These are phyloP conservation scores for Linnaemya tessellans DNA, from an alignment of 2,888 invertebrate genomes.

Conservation along the genomic window DNA sequence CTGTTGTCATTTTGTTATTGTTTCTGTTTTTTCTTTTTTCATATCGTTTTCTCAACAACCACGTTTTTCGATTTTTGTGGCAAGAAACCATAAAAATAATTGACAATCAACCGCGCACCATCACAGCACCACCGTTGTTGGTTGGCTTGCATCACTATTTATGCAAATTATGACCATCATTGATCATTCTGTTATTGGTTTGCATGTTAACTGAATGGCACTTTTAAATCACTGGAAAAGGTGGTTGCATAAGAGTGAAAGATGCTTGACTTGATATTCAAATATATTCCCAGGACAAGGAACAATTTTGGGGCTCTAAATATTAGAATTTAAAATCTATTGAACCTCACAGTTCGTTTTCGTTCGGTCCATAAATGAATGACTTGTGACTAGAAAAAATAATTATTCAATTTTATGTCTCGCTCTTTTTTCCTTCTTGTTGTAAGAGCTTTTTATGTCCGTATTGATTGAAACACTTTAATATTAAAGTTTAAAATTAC, in stretches of 20 bases:
- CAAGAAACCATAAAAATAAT: conserved; percentile 50
- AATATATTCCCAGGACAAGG: neutral
- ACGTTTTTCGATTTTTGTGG: conserved; percentile 61
- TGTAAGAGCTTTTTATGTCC: too few relatives aligned
- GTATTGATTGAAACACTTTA: too few relatives aligned
- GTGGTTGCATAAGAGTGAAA: too few relatives aligned
- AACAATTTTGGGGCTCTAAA: neutral
- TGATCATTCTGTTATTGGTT: conserved; percentile 52
- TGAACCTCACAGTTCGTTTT: too few relatives aligned
- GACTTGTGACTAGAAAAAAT: too few relatives aligned
- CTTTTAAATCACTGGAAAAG: neutral
- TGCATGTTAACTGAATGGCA: conserved; percentile 18
- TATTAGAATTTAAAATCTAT: too few relatives aligned
- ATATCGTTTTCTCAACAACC: conserved; percentile 50
- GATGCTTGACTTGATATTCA: neutral
- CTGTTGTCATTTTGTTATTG: neutral
- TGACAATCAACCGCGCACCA: conserved; percentile 51
- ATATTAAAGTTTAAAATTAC: too few relatives aligned
- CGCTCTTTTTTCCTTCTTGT: too few relatives aligned
- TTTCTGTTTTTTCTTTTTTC: neutral
- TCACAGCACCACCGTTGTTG: conserved; percentile 53
- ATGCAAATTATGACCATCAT: conserved; percentile 70
- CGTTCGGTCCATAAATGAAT: too few relatives aligned
- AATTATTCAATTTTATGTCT: too few relatives aligned
- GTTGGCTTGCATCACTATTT: conserved; percentile 54